Conservation (phyloP, 1,140 invertebrate genomes). For the Andricus grossulariae region DNA sequence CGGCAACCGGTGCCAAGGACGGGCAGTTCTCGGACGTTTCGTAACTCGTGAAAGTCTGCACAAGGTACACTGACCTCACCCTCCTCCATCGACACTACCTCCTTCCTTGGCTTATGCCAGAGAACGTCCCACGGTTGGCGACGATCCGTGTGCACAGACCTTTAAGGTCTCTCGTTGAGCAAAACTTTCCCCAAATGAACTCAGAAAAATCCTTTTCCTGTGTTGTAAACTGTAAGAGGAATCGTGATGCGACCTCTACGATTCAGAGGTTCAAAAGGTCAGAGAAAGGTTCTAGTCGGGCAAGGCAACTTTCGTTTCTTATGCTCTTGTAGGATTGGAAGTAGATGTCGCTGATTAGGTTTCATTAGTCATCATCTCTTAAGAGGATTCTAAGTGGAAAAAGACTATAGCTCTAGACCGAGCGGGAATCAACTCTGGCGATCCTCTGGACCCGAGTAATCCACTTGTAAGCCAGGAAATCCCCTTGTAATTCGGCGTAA, state of each 20-base stretch:
- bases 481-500: too few relatives aligned
- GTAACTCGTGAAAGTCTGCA: conserved; percentile 76
- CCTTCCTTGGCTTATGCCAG: conserved; percentile 46
- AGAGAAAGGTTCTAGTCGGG: conserved; percentile 57
- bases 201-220: conserved; percentile 22
- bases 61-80: conserved; percentile 74
- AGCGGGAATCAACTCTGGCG: too few relatives aligned
- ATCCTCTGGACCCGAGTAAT: too few relatives aligned
- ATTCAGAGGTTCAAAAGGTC: conserved; percentile 56
- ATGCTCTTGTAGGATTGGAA: neutral
- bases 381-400: too few relatives aligned
- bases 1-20: conserved; percentile 75
- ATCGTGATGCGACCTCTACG: conserved; percentile 19
- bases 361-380: too few relatives aligned
- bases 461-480: too few relatives aligned
- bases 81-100: conserved; percentile 58
- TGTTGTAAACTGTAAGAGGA: conserved; percentile 4
- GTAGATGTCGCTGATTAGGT: neutral
- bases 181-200: conserved; percentile 36
- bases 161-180: conserved; percentile 42
- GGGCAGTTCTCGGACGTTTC: conserved; percentile 73
- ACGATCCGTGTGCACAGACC: conserved; percentile 47
- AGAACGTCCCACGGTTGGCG: conserved; percentile 46
- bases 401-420: too few relatives aligned
- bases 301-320: neutral